These are phyloP conservation scores for Elachura formosa DNA, from an alignment of 2,113 vertebrate species.

Conservation along the genomic window DNA sequence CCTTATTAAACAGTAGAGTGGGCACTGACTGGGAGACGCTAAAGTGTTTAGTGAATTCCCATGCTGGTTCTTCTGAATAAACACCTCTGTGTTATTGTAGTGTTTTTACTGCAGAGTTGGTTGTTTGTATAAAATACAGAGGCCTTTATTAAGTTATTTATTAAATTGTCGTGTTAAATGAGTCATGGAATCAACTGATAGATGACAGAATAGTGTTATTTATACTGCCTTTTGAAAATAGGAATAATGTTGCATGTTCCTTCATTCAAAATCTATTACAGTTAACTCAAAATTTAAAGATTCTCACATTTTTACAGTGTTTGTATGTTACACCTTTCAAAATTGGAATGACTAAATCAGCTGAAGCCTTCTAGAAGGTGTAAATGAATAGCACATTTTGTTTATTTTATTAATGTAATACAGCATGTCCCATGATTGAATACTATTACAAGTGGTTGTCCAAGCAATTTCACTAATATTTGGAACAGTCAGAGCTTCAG, in stretches of 20 bases:
- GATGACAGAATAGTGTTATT: background rate
- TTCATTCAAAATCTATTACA: background rate
- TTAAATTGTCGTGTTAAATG: background rate
- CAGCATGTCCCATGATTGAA: background rate
- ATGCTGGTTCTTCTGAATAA: background rate
- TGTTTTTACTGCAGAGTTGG: background rate
- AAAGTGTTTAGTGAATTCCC: background rate
- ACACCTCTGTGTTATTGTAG: background rate
- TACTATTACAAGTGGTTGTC: background rate
- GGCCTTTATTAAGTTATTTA: background rate
- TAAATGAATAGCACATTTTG: background rate
- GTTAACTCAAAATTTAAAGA: background rate
- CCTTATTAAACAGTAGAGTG: background rate
- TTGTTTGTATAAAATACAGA: background rate
- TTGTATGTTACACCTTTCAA: background rate
- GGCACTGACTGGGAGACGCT: background rate
- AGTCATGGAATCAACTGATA: background rate
- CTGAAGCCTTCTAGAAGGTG: background rate
- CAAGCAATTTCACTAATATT: constrained; percentile 15
- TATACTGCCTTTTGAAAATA: background rate
- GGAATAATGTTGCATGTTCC: background rate
- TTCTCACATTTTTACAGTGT: background rate
- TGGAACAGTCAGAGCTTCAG: background rate
- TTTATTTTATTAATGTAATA: background rate
- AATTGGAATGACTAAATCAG: background rate